Base-by-base conservation (phyloP, 2,888 invertebrate genomes). In the Lysandra coridon region DNA sequence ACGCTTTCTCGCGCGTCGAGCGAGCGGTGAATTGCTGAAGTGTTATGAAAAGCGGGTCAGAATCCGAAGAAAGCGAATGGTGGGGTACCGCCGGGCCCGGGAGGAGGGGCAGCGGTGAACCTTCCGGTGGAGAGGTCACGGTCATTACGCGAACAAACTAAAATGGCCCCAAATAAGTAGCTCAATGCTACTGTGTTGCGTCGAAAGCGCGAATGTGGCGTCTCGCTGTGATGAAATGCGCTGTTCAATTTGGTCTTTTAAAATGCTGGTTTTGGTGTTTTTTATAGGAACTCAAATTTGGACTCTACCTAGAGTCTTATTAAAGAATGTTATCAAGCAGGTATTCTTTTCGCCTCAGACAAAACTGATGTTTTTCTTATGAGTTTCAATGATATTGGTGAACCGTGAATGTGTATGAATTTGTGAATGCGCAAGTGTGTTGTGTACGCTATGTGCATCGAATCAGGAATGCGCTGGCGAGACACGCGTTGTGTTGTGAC, bases 41-140 rank as follows among this genome's bases (percentile, higher is more conserved):
- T 94, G 94, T 94, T 92, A 90, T 89, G 91, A 93, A 93, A 94
- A 94, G 93, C 90, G 91, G 94, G 94, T 93, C 94, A 94, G 88
- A 93, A 92, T 94, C 94, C 94, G 88, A 93, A 92, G 94, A 94
- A 93, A 94, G 93, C 92, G 88, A 89, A 87, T 86, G 91, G 88
- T 89, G 89, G 88, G 89, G 88, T 82, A 83, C 80, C 84, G 87
- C 85, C 86, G 88, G 91, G 92, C 90, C 92, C 5, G 69, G 33
- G 69, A 33, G 33, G 69, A 14, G 69, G 69, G 33, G 37, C 91
- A 85, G 90, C 87, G 87, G 87, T 88, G 89, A 89, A 91, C 92
- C 92, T 93, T 91, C 91, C 88, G 88, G 88, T 87, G 91, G 86
- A 90, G 90, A 91, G 94, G 94, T 93, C 93, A 93, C 90, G 93